Base-by-base conservation (phyloP, 2,113 vertebrate species). In the Orthonyx spaldingii region DNA sequence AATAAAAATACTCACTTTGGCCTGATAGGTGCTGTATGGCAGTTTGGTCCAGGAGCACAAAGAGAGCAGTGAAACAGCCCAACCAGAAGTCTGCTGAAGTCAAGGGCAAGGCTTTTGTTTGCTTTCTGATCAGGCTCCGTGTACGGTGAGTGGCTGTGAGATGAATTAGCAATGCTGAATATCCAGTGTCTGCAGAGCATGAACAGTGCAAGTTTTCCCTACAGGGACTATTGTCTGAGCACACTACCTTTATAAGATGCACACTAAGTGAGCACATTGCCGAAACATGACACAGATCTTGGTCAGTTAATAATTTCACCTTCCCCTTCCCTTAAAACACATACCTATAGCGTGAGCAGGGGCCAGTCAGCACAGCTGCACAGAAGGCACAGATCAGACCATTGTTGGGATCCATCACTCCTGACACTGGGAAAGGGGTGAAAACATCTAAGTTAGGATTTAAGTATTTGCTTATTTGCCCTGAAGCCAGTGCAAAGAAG, bases 91-190 rank as follows among this genome's bases (percentile, higher is more conserved):
- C 42, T 57, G 27, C 27, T 63, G 60, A 64, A 93, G 57, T 71
- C 55, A 85, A 96, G 52, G 39, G n/a, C 19, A 74, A 86, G 55
- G 24, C 37, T 94, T 93, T 80, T 27, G 32, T 85, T 93, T 93
- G 74, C 63, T 82, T 91, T 87, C 81, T 84, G 72, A 65, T 91
- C 83, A 91, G 75, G 53, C 4, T 11, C 7, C 0, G 0, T 68
- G 44, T 66, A 74, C 85, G 59, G 59, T 66, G 37, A 21, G 30
- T 42, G 50, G 27, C 37, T 76, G 63, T 71, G 53, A 83, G 63
- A 72, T 39, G 77, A 93, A 84, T 79, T 72, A 79, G n/a, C 55
- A 84, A 64, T 22, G 53, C 46, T 53, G 70, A 68, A 42, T 85
- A 82, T 57, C 41, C 50, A 28, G 46, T 16, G 30, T 65, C 59